Evolutionary conservation across 92 coral and sea anemone genomes (phyloP), one percentile per base, ranked within the genome.

Genomic region (Nematostella vectensis): DNA sequence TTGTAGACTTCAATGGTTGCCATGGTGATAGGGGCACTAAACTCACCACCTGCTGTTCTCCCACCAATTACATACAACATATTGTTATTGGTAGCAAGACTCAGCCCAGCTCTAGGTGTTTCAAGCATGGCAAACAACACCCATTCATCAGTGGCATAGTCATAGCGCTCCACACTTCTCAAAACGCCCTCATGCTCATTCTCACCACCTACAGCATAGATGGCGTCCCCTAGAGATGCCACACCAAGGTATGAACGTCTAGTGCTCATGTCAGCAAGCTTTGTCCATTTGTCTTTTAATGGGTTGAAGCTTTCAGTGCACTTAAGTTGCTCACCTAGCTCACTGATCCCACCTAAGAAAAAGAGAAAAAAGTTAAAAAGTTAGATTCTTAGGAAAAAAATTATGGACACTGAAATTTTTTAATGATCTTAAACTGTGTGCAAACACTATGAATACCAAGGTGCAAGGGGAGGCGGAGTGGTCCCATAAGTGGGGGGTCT

Each of bases 121-220:
- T 76, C 76, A 47, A 89, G 58, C 23, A 80, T 64, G n/a, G 69
- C 67, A n/a, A 85, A 66, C 28, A 74, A 83, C 26, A 77, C 60
- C 96, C 96, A 89, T 2, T 62, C 51, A 43, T 72, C 55, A 31
- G 18, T 29, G 10, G 27, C 57, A 17, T 61, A 50, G 24, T 89
- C 86, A 49, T 75, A 89, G 38, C 72, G 68, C 50, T 89, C 96
- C 1, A 85, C 96, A 60, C 79, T 76, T 30, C 61, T 69, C 45
- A 85, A 53, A 4, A 75, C 74, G 22, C 89, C 75, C 15, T 54
- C 85, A n/a, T 61, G 31, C 20, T 65, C 89, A 76, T 75, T 80
- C 28, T 64, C 68, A 26, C 96, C 96, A 4, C 96, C 96, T 26
- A 89, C 83, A 15, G 94, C 95, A 78, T 89, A 89, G 42, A 85